Conservation (phyloP, 2,113 vertebrate species). For the human region DNA sequence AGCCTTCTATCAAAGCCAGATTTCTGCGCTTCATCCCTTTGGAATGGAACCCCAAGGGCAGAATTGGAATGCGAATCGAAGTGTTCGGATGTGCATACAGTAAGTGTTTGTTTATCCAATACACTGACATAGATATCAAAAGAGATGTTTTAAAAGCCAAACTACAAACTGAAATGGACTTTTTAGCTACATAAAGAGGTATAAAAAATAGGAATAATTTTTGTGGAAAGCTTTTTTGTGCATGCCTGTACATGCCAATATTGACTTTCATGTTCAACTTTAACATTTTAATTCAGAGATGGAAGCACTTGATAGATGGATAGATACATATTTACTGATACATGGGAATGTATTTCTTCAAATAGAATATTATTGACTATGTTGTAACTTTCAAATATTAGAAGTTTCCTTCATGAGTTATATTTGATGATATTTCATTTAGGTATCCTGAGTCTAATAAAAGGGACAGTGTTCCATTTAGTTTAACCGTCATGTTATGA, state of each 20-base stretch:
- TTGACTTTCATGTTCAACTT: neutral
- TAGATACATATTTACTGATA: neutral
- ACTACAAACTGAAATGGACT: neutral
- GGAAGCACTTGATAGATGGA: neutral
- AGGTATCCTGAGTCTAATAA: neutral
- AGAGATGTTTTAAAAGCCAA: neutral
- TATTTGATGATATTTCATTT: slow-evolving; percentile 7
- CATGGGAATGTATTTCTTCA: neutral
- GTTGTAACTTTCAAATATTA: slow-evolving; percentile 8
- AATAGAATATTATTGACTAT: neutral
- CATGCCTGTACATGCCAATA: neutral
- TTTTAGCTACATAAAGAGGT: slow-evolving; percentile 49
- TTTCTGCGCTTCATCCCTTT: slow-evolving; percentile 90
- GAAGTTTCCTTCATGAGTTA: neutral
- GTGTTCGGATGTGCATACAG: slow-evolving; percentile 90
- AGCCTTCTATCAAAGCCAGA: slow-evolving; percentile 89
- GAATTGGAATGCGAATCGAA: slow-evolving; percentile 91
- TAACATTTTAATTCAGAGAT: slow-evolving; percentile 5
- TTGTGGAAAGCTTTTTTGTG: neutral
- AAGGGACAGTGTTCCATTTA: neutral
- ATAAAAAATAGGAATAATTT: neutral
- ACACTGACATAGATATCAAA: neutral
- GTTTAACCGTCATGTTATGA: slow-evolving; percentile 1
- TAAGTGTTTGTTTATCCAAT: slow-evolving; percentile 81
- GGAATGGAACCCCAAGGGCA: slow-evolving; percentile 90